Conservation (phyloP, 2,888 invertebrate genomes). For the Holacanthella duospinosa region DNA sequence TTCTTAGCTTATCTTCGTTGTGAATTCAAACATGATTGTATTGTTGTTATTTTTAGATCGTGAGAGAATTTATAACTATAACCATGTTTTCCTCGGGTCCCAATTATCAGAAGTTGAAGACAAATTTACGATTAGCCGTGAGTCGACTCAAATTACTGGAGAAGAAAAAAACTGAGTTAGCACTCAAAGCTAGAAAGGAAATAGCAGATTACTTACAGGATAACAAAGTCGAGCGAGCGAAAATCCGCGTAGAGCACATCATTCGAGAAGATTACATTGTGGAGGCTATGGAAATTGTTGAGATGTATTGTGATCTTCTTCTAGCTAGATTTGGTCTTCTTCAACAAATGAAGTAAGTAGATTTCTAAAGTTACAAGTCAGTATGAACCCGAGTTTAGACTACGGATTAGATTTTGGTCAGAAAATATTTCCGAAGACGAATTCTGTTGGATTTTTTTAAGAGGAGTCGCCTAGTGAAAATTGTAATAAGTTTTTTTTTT, state of each 20-base stretch:
- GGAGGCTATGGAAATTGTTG: conserved; percentile 97
- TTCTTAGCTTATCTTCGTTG: no score
- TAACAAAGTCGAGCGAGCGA: conserved; percentile 78
- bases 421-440: no score
- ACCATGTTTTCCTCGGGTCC: conserved; percentile 90
- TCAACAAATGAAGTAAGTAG: conserved; percentile 80
- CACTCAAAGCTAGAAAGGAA: conserved; percentile 90
- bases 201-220: conserved; percentile 88
- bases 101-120: conserved; percentile 91
- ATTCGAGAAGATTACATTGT: conserved; percentile 98
- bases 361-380: background rate
- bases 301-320: conserved; percentile 97
- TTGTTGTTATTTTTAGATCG: no score
- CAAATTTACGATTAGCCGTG: conserved; percentile 81
- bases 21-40: no score
- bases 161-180: conserved; percentile 94
- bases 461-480: background rate
- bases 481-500: conserved; percentile 19
- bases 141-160: conserved; percentile 88
- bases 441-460: background rate
- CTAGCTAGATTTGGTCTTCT: conserved; percentile 92
- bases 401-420: background rate
- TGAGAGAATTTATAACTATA: no score
- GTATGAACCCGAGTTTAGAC: no score
- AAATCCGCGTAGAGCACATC: conserved; percentile 96